Conservation (phyloP, 2,797 vertebrate species). For the Sebastes hubbsi region DNA sequence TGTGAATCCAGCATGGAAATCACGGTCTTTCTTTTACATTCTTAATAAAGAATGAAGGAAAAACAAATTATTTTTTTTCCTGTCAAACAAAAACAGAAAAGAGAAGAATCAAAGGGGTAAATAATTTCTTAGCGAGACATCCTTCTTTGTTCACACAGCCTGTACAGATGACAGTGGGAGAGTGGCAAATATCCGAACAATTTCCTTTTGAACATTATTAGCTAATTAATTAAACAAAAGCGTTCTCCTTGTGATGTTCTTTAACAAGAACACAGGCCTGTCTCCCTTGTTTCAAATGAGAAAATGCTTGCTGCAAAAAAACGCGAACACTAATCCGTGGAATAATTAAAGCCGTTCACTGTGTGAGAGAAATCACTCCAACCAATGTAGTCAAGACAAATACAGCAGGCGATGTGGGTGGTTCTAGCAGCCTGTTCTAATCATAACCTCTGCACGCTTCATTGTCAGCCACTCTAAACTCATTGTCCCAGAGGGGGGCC, state of each 20-base stretch:
- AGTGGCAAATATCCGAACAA: conserved; percentile 27
- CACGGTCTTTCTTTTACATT: background rate
- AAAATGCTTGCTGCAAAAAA: conserved; percentile 5
- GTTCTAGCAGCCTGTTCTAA: conserved; percentile 37
- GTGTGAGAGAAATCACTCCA: conserved; percentile 1
- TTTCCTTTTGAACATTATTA: conserved; percentile 46
- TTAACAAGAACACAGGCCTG: conserved; percentile 10
- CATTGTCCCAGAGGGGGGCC: background rate
- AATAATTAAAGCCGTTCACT: conserved; percentile 32
- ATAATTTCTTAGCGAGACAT: background rate
- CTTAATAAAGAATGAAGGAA: background rate
- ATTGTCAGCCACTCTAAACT: conserved; percentile 30
- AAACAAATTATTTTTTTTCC: background rate
- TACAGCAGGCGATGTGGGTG: conserved; percentile 16
- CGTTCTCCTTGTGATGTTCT: conserved; percentile 19
- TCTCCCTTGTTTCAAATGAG: background rate
- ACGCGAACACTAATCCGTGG: conserved; percentile 2
- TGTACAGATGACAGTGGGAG: conserved; percentile 14
- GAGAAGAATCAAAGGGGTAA: background rate
- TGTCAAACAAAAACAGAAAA: background rate
- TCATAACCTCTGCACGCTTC: conserved; percentile 38
- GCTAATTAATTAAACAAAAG: conserved; percentile 46
- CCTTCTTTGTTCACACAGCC: conserved; percentile 27
- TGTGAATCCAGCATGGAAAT: background rate
- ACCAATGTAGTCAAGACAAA: background rate